Evolutionary conservation across 2,797 vertebrate genomes (phyloP).

Genomic region (Gallinago solitaria): DNA sequence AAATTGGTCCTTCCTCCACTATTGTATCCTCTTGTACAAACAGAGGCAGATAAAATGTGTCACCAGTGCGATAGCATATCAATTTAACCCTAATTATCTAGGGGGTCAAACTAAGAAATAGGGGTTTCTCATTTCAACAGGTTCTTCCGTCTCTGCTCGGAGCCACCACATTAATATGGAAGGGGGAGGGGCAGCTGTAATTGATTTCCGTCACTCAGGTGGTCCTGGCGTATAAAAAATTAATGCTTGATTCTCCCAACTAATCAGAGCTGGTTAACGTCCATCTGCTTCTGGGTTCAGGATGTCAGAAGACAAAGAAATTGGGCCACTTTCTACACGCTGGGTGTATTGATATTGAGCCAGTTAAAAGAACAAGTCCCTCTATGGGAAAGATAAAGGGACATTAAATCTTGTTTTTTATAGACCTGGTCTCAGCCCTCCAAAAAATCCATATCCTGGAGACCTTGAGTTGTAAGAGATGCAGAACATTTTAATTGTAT

Average conservation of each 20-base stretch:
- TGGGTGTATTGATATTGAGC: not conserved
- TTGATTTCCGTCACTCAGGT: slow-evolving; percentile 81
- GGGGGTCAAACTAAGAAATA: slow-evolving; percentile 82
- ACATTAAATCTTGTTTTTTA: slow-evolving; percentile 41
- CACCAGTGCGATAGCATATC: slow-evolving; percentile 78
- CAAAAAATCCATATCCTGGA: not conserved
- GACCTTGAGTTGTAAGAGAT: not conserved
- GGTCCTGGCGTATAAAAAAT: slow-evolving; percentile 78
- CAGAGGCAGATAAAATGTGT: slow-evolving; percentile 83
- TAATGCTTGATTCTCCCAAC: slow-evolving; percentile 74
- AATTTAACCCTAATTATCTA: slow-evolving; percentile 86
- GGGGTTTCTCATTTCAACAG: slow-evolving; percentile 84
- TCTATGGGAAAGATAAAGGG: slow-evolving; percentile 21
- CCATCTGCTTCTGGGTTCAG: slow-evolving; percentile 73
- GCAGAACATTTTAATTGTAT: not conserved
- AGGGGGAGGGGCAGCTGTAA: slow-evolving; percentile 70
- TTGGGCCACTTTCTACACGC: slow-evolving; percentile 32
- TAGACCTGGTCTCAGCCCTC: slow-evolving; percentile 7
- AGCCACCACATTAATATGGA: slow-evolving; percentile 60
- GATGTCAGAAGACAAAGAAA: slow-evolving; percentile 71
- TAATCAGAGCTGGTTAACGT: slow-evolving; percentile 77
- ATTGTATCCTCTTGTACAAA: slow-evolving; percentile 84
- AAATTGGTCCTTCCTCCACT: slow-evolving; percentile 82
- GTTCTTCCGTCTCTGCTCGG: slow-evolving; percentile 72
- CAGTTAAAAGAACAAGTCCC: slow-evolving; percentile 33